A percentile compares a stretch with the other conserved stretches of the same genome.
phyloP scores from a whole-genome alignment of 2,797 vertebrate genomes.

The Ataeniobius toweri region DNA sequence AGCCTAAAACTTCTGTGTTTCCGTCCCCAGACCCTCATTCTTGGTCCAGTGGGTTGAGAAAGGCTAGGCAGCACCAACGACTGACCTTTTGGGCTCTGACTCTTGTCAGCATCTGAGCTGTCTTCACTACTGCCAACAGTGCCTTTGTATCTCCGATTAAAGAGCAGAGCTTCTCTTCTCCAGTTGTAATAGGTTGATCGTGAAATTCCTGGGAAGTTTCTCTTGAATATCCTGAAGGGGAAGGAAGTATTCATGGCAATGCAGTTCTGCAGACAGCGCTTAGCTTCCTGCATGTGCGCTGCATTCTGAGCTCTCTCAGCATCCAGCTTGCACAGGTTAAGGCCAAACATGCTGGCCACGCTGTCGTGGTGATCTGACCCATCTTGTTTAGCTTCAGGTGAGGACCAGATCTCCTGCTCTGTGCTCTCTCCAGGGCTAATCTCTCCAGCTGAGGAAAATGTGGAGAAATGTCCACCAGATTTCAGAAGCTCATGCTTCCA shows the following conservation, averaged over 20 bases:
- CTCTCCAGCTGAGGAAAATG: constrained; percentile 70
- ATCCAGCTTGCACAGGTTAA: constrained; percentile 62
- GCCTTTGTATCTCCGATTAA: constrained; percentile 72
- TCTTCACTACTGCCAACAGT: constrained; percentile 72
- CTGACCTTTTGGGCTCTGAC: constrained; percentile 68
- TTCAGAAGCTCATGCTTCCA: constrained; percentile 94
- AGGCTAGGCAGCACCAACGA: constrained; percentile 10
- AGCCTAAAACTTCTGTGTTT: constrained; percentile 65
- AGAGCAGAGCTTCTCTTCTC: constrained; percentile 90
- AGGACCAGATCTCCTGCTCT: constrained; percentile 81
- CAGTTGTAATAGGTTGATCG: constrained; percentile 97
- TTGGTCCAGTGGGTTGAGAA: constrained; percentile 30
- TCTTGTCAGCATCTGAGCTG: constrained; percentile 75
- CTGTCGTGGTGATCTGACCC: constrained; percentile 64
- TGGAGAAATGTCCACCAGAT: constrained; percentile 72
- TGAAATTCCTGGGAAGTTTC: constrained; percentile 92
- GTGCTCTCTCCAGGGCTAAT: constrained; percentile 75
- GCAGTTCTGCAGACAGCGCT: constrained; percentile 89
- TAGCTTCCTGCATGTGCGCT: constrained; percentile 91
- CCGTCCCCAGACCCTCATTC: constrained; percentile 58
- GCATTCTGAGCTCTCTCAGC: constrained; percentile 75
- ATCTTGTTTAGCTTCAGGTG: constrained; percentile 69
- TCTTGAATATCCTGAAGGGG: constrained; percentile 92
- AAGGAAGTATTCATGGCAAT: constrained; percentile 89
- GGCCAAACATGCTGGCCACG: constrained; percentile 71